phyloP scores from a whole-genome alignment of 1,140 invertebrate species.

The Hetaerina americana region DNA sequence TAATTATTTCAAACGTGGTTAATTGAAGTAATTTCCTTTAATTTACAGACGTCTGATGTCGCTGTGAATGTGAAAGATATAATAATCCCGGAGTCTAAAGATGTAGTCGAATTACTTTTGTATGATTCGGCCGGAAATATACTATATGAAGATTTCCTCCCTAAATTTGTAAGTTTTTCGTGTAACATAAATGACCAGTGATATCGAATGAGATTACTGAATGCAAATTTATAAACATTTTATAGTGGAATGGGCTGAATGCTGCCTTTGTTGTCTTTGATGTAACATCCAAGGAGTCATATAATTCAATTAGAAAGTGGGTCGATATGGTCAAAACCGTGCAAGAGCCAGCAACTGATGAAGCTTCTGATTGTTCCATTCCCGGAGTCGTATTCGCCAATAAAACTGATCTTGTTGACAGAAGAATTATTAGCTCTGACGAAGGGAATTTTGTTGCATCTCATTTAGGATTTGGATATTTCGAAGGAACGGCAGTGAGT shows the following conservation, averaged over 20 bases:
- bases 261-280: background rate
- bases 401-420: background rate
- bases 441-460: background rate
- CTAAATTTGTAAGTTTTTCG: background rate
- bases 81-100: background rate
- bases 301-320: background rate
- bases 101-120: background rate
- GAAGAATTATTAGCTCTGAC: background rate
- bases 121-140: background rate
- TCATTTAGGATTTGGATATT: background rate
- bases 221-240: background rate
- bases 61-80: background rate
- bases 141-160: background rate
- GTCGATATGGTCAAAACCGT: background rate
- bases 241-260: background rate
- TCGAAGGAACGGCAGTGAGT: background rate
- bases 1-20: background rate
- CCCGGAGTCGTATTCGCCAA: background rate
- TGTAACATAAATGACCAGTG: background rate
- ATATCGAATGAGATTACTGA: background rate
- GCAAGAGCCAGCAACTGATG: background rate
- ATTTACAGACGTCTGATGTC: background rate
- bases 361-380: background rate
- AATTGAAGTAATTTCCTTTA: background rate
- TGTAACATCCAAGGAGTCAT: background rate